Evolutionary conservation across 2,888 invertebrate species (phyloP), one percentile per base, ranked within the genome.

Genomic region (Epistrophella euchroma): DNA sequence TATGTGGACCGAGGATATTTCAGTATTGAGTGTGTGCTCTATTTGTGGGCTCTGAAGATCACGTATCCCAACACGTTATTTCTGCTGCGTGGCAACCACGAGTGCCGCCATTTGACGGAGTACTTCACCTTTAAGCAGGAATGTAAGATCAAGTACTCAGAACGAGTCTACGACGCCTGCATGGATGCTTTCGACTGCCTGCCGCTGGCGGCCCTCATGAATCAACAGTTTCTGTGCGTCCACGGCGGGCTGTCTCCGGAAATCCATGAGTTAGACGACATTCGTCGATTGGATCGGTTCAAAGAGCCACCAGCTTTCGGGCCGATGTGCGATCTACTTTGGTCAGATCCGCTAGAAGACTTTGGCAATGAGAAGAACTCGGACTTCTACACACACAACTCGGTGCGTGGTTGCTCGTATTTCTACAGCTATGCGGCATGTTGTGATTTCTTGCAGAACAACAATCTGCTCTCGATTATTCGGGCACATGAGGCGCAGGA

Each of bases 41-140:
- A 99, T 94, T 95, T 99, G 94, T 99, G 99, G 99, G 98, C 99
- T 92, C 95, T 99, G 94, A 99, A 99, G 95, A 95, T 99, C 93
- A 97, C 98, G 94, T 98, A 98, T 94, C 98, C 99, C 92, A 98
- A 96, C 93, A 99, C 99, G 93, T 96, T 99, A 94, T 99, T 98
- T 95, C 96, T 99, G 93, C 96, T 99, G 93, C 96, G 99, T 94
- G 99, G 99, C 93, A 99, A 99, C 93, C 99, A 99, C 94, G 99
- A 99, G 94, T 99, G 99, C 94, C 97, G 99, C 93, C 99, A 99
- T 95, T 96, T 99, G 93, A 99, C 99, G 93, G 99, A 99, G 94
- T 99, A 99, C 94, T 99, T 99, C 95, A 99, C 99, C 91, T 99
- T 99, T 95, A 99, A 99, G 94, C 99, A 99, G 94, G 99, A 99